Conservation (phyloP, 2,113 vertebrate species). For the Pterocles gutturalis region DNA sequence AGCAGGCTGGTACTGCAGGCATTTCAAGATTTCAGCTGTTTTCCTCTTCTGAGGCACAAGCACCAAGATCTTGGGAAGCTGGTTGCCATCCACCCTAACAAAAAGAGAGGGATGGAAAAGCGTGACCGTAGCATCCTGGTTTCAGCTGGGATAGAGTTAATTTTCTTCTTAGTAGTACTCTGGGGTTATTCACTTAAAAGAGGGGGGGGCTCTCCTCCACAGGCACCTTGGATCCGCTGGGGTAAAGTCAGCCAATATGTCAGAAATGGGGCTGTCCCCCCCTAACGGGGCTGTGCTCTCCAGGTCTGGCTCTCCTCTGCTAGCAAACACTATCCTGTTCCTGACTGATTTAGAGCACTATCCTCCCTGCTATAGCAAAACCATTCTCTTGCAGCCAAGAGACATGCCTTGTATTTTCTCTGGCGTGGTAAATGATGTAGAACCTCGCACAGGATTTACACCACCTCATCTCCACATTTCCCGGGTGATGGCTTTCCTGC, state of each 20-base stretch:
- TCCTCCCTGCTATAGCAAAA: background rate
- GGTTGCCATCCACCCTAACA: background rate
- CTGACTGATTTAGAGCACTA: background rate
- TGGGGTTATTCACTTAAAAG: background rate
- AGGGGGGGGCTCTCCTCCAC: fast-evolving
- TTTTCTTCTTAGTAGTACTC: too few relatives aligned
- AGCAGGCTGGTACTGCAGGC: background rate
- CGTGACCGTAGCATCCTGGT: too few relatives aligned
- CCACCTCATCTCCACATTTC: background rate
- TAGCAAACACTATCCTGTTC: background rate
- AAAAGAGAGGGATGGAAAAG: background rate
- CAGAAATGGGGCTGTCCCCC: background rate
- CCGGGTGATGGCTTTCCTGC: background rate
- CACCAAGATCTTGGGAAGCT: background rate
- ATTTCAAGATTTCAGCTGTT: background rate
- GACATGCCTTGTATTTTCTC: background rate
- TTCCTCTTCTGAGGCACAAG: background rate
- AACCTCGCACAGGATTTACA: background rate
- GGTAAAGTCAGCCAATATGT: background rate
- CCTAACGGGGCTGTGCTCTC: fast-evolving
- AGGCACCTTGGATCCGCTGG: fast-evolving
- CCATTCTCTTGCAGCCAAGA: background rate
- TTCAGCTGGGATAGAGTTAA: too few relatives aligned
- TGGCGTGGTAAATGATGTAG: background rate
- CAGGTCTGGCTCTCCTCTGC: background rate